Percentiles rank a stretch among this genome's conserved stretches.
Evolutionary conservation across 2,888 invertebrate genomes (phyloP).

Genomic region (Baccha elongata): DNA sequence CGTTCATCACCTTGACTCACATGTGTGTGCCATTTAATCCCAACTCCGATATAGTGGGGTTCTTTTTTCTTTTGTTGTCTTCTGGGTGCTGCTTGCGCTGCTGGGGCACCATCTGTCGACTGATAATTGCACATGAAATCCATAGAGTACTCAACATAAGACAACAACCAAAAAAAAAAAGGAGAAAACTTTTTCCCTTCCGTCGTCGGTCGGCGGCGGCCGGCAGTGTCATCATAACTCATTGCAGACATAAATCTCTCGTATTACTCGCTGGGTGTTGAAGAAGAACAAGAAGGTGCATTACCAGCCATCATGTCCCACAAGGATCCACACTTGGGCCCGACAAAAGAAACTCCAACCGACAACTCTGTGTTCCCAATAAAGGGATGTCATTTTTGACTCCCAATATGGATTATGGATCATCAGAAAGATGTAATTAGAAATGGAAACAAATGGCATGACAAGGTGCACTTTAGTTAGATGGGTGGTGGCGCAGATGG

Average conservation of each 20-base stretch:
- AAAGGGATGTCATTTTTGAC: slow-evolving; percentile 65
- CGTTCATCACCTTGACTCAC: slow-evolving; percentile 68
- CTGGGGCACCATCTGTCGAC: slow-evolving; percentile 44
- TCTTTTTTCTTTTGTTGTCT: slow-evolving; percentile 18
- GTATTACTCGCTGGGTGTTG: slow-evolving; percentile 43
- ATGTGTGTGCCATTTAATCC: slow-evolving; percentile 43
- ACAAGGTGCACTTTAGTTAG: slow-evolving; percentile 20
- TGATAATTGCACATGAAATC: slow-evolving; percentile 67
- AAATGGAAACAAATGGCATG: slow-evolving; percentile 59
- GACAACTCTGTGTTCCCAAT: slow-evolving; percentile 29
- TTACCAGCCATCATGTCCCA: slow-evolving; percentile 40
- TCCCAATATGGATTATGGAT: slow-evolving; percentile 72
- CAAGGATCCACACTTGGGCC: slow-evolving; percentile 54
- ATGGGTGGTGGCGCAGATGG: slow-evolving; percentile 28
- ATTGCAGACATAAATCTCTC: slow-evolving; percentile 64
- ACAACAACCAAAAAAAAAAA: background rate
- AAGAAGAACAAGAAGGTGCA: slow-evolving; percentile 23
- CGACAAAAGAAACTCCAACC: slow-evolving; percentile 59
- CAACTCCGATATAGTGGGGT: slow-evolving; percentile 8
- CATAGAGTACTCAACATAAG: slow-evolving; percentile 41
- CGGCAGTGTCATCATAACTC: slow-evolving; percentile 64
- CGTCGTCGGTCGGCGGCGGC: slow-evolving; percentile 1
- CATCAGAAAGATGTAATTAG: slow-evolving; percentile 62
- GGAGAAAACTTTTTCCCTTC: slow-evolving; percentile 25
- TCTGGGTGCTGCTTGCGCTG: slow-evolving; percentile 45